Percentiles rank a stretch among this genome's conserved stretches.
Evolutionary conservation across 2,113 vertebrate genomes (phyloP).

Genomic region (Carassius gibelio): DNA sequence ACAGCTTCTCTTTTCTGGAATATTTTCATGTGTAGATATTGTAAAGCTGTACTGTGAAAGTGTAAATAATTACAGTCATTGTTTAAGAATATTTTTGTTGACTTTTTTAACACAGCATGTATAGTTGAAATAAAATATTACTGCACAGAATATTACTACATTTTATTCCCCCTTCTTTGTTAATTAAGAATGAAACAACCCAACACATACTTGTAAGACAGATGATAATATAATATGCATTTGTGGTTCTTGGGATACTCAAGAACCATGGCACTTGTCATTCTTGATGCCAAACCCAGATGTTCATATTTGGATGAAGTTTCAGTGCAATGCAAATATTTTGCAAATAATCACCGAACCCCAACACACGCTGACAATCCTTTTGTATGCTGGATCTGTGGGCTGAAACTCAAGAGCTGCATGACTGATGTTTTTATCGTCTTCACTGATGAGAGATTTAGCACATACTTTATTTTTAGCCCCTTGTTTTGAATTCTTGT

Average conservation of each 20-base stretch:
- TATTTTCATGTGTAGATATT: slow-evolving; percentile 98
- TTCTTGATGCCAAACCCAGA: neutral
- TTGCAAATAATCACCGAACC: neutral
- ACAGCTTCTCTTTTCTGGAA: slow-evolving; percentile 89
- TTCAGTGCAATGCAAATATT: slow-evolving; percentile 2
- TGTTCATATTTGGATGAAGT: neutral
- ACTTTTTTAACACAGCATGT: slow-evolving; percentile 98
- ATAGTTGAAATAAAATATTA: slow-evolving; percentile 99
- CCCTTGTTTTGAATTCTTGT: slow-evolving; percentile 71
- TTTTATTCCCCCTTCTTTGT: neutral
- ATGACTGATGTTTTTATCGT: neutral
- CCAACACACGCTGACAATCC: neutral
- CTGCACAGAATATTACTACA: slow-evolving; percentile 72
- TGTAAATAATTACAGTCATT: slow-evolving; percentile 97
- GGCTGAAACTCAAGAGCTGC: neutral
- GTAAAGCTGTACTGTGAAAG: slow-evolving; percentile 99
- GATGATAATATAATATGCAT: neutral
- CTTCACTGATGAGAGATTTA: slow-evolving; percentile 26
- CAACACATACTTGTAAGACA: neutral
- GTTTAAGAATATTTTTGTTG: slow-evolving; percentile 77
- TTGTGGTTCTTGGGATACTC: neutral
- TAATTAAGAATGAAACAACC: neutral
- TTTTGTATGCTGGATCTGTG: neutral
- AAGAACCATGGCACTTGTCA: neutral
- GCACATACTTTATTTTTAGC: slow-evolving; percentile 70